These are phyloP conservation scores for Ochotona curzoniae DNA, from an alignment of 2,113 vertebrate species.

Conservation along the genomic window DNA sequence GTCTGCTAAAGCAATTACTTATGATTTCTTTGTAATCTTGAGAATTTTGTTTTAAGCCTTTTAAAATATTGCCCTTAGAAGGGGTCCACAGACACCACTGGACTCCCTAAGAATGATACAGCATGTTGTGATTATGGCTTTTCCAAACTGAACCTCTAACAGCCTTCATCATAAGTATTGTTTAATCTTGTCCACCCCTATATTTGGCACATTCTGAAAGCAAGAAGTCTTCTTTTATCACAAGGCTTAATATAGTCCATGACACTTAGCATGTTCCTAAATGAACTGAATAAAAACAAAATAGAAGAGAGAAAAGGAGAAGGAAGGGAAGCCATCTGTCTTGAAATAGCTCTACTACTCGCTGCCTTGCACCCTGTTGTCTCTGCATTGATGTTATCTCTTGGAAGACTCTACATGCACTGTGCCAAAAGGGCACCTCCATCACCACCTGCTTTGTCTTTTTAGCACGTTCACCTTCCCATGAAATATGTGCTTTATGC, in stretches of 20 bases:
- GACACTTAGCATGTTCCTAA: neutral
- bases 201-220: neutral
- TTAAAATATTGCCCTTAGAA: neutral
- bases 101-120: neutral
- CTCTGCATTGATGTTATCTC: neutral
- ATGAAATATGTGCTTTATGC: neutral
- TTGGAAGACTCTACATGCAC: neutral
- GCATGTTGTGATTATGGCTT: neutral
- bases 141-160: neutral
- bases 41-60: neutral
- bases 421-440: neutral
- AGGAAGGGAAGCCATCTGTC: neutral
- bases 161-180: neutral
- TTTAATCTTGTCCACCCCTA: neutral
- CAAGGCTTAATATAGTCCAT: neutral
- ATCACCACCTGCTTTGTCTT: neutral
- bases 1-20: neutral
- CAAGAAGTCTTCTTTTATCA: neutral
- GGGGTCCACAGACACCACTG: neutral
- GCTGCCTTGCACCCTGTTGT: neutral
- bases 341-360: too few relatives aligned
- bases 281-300: neutral
- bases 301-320: neutral
- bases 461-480: neutral
- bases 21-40: neutral